Conservation (phyloP, 2,113 vertebrate genomes). For the Prietella phreatophila region DNA sequence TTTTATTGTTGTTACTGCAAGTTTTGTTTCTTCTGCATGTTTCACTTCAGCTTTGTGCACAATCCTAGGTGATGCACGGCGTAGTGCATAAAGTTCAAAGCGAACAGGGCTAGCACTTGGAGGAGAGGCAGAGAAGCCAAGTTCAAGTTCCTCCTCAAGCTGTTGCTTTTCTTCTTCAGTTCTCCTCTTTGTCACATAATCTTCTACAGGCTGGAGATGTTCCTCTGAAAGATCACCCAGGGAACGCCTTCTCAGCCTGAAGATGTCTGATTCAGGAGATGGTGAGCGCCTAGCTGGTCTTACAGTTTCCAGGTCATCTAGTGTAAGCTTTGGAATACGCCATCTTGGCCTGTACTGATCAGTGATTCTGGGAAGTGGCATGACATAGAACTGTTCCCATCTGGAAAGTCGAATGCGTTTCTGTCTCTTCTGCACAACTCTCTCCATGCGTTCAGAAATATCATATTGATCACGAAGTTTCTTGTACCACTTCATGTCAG, state of each 20-base stretch:
- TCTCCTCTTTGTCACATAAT: slow-evolving; percentile 86
- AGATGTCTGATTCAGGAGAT: slow-evolving; percentile 84
- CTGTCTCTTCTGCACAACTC: slow-evolving; percentile 86
- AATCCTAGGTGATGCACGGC: slow-evolving; percentile 65
- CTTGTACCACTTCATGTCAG: slow-evolving; percentile 99
- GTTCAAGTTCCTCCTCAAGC: slow-evolving; percentile 92
- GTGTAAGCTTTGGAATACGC: slow-evolving; percentile 90
- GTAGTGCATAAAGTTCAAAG: slow-evolving; percentile 79
- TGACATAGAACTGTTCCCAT: slow-evolving; percentile 98
- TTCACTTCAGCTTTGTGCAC: slow-evolving; percentile 52
- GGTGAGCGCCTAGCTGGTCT: slow-evolving; percentile 86
- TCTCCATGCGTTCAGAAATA: slow-evolving; percentile 87
- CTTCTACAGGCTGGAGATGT: slow-evolving; percentile 83
- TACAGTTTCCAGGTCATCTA: slow-evolving; percentile 93
- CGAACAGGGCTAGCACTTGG: slow-evolving; percentile 85
- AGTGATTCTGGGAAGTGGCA: slow-evolving; percentile 93
- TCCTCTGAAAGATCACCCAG: slow-evolving; percentile 94
- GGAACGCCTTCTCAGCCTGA: slow-evolving; percentile 85
- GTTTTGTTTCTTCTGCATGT: slow-evolving; percentile 72
- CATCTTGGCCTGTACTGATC: slow-evolving; percentile 96
- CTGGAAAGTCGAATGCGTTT: slow-evolving; percentile 96
- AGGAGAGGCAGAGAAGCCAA: slow-evolving; percentile 96
- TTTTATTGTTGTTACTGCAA: slow-evolving; percentile 75
- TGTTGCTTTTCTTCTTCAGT: slow-evolving; percentile 86
- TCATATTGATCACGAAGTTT: slow-evolving; percentile 89